These are phyloP conservation scores for Megalurothrips usitatus DNA, from an alignment of 2,888 invertebrate genomes.

Conservation along the genomic window DNA sequence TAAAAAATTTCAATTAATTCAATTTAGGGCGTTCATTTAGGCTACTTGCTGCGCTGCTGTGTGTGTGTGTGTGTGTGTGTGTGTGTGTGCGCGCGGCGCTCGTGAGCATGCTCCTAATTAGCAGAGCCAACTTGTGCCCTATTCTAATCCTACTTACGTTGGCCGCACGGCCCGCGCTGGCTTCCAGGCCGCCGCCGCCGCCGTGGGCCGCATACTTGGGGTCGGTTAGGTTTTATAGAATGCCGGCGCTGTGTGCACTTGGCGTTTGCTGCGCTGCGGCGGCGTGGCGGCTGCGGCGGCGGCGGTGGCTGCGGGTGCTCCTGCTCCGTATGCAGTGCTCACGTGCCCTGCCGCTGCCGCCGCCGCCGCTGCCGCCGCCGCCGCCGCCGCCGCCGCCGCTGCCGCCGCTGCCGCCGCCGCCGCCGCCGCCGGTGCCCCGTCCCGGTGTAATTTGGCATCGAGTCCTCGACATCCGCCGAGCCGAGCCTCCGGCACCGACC, in stretches of 20 bases:
- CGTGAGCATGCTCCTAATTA: neutral
- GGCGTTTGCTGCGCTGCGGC: too few species aligned
- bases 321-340: neutral
- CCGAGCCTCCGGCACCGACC: neutral
- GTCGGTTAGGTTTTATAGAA: conserved; percentile 18
- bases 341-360: neutral
- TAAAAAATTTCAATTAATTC: conserved; percentile 27
- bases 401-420: neutral
- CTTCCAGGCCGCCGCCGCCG: neutral
- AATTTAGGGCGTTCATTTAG: conserved; percentile 13
- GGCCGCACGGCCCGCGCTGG: neutral
- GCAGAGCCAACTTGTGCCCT: neutral
- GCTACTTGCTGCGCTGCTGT: neutral
- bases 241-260: neutral
- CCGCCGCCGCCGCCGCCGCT: neutral
- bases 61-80: conserved; percentile 7
- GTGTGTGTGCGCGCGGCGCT: neutral
- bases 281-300: too few species aligned
- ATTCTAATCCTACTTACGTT: conserved; percentile 1
- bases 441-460: conserved; percentile 9
- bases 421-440: neutral
- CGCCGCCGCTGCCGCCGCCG: neutral
- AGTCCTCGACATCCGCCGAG: conserved; percentile 2
- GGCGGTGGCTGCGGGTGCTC: neutral
- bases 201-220: neutral